These are phyloP conservation scores for Falco cherrug DNA, from an alignment of 2,797 vertebrate species.

Conservation along the genomic window DNA sequence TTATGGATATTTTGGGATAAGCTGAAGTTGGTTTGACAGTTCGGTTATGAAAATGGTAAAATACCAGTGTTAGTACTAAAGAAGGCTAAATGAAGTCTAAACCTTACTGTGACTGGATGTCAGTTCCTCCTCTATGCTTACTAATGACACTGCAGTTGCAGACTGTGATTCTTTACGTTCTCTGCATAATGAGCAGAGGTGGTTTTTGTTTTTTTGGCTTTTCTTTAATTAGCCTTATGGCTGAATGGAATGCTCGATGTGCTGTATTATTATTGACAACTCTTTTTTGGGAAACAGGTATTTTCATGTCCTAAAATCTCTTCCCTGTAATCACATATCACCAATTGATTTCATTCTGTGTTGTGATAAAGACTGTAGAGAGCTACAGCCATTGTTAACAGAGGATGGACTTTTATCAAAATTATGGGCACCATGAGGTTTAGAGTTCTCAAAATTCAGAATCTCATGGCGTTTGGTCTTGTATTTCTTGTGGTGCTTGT, in stretches of 20 bases:
- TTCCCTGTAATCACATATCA: neutral
- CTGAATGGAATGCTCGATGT: neutral
- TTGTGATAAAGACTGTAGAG: neutral
- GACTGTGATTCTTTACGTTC: neutral
- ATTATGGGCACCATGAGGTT: neutral
- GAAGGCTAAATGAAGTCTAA: neutral
- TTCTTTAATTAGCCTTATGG: neutral
- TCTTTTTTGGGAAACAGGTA: neutral
- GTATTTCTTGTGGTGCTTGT: neutral
- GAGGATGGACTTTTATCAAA: neutral
- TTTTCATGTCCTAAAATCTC: neutral
- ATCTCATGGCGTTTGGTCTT: neutral
- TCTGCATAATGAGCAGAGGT: neutral
- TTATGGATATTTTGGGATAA: neutral
- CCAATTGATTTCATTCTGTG: neutral
- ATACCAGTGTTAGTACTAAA: neutral
- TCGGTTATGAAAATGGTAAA: constrained; percentile 16
- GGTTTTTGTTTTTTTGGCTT: neutral
- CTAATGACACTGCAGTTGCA: neutral
- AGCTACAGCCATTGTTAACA: neutral
- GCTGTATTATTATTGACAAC: neutral
- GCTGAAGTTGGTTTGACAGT: constrained; percentile 18
- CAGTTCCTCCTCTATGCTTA: neutral
- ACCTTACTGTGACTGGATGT: neutral
- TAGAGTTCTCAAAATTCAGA: neutral